These are phyloP conservation scores for Aphidoletes aphidimyza DNA, from an alignment of 2,888 invertebrate genomes.

Conservation along the genomic window DNA sequence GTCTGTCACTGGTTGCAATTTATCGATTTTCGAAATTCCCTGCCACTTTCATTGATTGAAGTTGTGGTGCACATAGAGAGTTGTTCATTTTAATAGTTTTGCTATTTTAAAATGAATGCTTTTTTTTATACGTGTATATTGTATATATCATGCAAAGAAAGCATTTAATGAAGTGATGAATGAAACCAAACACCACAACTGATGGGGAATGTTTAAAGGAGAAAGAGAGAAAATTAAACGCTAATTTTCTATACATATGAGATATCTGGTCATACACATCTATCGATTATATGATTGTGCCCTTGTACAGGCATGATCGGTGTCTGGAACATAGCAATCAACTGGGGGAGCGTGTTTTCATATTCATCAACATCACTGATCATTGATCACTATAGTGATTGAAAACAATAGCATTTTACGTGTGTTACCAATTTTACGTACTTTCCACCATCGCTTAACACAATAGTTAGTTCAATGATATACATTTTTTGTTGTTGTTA, in stretches of 20 bases:
- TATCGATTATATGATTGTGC: neutral
- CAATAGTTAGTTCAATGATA: neutral
- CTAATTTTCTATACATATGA: neutral
- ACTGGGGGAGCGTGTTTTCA: no score
- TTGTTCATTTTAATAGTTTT: neutral
- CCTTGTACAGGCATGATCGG: constrained; percentile 29
- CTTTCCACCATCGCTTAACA: no score
- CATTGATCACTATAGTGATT: no score
- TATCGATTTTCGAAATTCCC: constrained; percentile 11
- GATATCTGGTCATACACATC: neutral
- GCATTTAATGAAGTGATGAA: constrained; percentile 39
- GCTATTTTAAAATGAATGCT: neutral
- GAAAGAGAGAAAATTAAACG: neutral
- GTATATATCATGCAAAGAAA: neutral
- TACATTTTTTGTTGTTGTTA: neutral
- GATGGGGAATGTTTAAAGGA: neutral
- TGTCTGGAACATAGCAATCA: constrained; percentile 45
- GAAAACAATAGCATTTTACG: no score
- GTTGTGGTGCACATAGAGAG: neutral
- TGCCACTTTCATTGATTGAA: neutral
- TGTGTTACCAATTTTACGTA: no score
- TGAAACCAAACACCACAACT: neutral
- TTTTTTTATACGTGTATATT: neutral
- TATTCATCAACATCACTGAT: no score
- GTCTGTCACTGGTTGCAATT: neutral